Base-by-base conservation (phyloP, 2,113 vertebrate genomes). In the Opisthocomus hoazin region DNA sequence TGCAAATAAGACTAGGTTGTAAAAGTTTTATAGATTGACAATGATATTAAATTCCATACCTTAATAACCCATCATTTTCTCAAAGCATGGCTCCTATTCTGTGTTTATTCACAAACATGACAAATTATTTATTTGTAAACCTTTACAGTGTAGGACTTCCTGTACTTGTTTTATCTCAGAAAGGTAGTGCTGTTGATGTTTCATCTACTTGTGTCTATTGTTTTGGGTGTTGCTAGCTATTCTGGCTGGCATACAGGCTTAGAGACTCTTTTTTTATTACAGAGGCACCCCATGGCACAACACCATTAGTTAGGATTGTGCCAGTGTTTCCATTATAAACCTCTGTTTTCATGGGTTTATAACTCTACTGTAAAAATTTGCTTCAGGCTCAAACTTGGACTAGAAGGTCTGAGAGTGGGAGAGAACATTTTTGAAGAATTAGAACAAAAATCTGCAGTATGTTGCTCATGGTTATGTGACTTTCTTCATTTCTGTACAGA, bases 11-110 rank as follows among this genome's bases (percentile, higher is more conserved):
- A 98, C 98, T 97, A 96, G 98, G 98, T 98, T 99, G 98, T 99
- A 99, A 99, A 99, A 99, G 98, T 99, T 99, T 99, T 99, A 99
- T 99, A 99, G 99, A 99, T 99, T 98, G 98, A 98, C 97, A 98
- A 98, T 98, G 98, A 98, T 98, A 99, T 99, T 99, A 98, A 98
- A 99, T 98, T 98, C 98, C 97, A 97, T 97, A 98, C 98, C 98
- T 98, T 99, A 99, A 99, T 99, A 99, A 98, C 98, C 98, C 98
- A 98, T 99, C 98, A 98, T 98, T 98, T 98, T 98, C 98, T 98
- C 97, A 98, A 98, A 98, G 98, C 97, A 97, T 97, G 93, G 97
- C 97, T 98, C 96, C 94, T 97, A 98, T 98, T 98, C 98, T 98
- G 88, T 94, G 89, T 96, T 94, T 96, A 58, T 95, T 84, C 74